These are phyloP conservation scores for Copidosoma aretas DNA, from an alignment of 2,888 invertebrate species.

Conservation along the genomic window DNA sequence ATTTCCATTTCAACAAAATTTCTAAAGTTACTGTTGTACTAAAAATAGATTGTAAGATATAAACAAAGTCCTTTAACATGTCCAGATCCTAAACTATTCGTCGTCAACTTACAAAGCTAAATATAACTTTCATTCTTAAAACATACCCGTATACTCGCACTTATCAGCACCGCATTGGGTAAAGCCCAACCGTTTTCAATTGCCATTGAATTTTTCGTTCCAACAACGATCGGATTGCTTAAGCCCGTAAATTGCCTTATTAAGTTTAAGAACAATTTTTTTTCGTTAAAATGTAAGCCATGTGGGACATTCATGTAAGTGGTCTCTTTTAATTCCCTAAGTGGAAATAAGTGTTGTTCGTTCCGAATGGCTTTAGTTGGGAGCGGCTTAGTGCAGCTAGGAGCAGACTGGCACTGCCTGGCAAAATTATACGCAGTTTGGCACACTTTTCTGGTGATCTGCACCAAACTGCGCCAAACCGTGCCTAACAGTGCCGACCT, in stretches of 20 bases:
- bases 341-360: too few relatives aligned
- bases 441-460: too few relatives aligned
- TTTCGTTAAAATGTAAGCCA: slow-evolving; percentile 11
- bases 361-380: too few relatives aligned
- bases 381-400: too few relatives aligned
- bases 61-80: slow-evolving; percentile 7
- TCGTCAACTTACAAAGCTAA: slow-evolving; percentile 21
- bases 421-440: too few relatives aligned
- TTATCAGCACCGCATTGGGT: neutral
- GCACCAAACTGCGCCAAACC: too few relatives aligned
- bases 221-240: neutral
- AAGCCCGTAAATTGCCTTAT: slow-evolving; percentile 16
- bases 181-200: neutral
- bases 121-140: slow-evolving; percentile 1
- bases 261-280: slow-evolving; percentile 26
- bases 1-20: slow-evolving; percentile 27
- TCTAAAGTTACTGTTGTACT: slow-evolving; percentile 9
- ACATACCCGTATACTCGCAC: slow-evolving; percentile 7
- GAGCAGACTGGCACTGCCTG: too few relatives aligned
- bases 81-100: neutral
- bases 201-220: neutral
- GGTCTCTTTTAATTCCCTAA: neutral
- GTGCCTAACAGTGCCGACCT: too few relatives aligned
- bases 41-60: slow-evolving; percentile 12
- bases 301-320: slow-evolving; percentile 18